These are phyloP conservation scores for Ditylenchus dipsaci DNA, from an alignment of 1,140 invertebrate species.

Conservation along the genomic window DNA sequence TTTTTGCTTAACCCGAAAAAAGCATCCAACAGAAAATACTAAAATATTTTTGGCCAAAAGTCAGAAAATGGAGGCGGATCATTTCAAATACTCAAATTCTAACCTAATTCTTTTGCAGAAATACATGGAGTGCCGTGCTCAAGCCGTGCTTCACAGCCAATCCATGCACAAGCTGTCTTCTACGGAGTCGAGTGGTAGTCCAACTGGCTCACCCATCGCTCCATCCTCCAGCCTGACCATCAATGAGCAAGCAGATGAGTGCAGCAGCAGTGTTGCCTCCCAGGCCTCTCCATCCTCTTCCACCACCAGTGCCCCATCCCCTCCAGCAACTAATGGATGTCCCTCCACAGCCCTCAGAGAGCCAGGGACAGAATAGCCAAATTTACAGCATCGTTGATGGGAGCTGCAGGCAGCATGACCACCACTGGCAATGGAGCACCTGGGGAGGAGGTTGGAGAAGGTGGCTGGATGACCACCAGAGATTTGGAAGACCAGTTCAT, in stretches of 20 bases:
- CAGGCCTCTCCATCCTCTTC: slow-evolving; percentile 14
- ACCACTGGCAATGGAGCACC: slow-evolving; percentile 30
- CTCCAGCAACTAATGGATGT: background rate
- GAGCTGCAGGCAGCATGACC: slow-evolving; percentile 19
- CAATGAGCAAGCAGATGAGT: background rate
- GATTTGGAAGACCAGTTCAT: slow-evolving; percentile 82
- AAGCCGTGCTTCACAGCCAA: slow-evolving; percentile 14
- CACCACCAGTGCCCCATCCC: background rate
- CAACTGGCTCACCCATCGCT: background rate
- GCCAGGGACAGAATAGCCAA: slow-evolving; percentile 48
- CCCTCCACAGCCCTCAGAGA: slow-evolving; percentile 29
- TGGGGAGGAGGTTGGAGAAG: slow-evolving; percentile 71
- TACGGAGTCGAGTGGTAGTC: background rate
- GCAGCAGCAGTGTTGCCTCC: slow-evolving; percentile 21
- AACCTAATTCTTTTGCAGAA: too few species aligned
- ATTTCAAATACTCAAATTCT: too few species aligned
- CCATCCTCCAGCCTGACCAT: background rate
- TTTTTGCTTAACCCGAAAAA: too few species aligned
- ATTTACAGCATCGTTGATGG: slow-evolving; percentile 52
- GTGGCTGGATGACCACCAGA: slow-evolving; percentile 65
- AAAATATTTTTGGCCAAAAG: too few species aligned
- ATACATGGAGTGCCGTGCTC: slow-evolving; percentile 17
- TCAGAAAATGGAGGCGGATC: too few species aligned
- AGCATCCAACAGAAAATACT: too few species aligned
- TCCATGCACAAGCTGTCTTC: slow-evolving; percentile 17